phyloP scores from a whole-genome alignment of 2,113 vertebrate species.

The cattle (Bos taurus) region DNA sequence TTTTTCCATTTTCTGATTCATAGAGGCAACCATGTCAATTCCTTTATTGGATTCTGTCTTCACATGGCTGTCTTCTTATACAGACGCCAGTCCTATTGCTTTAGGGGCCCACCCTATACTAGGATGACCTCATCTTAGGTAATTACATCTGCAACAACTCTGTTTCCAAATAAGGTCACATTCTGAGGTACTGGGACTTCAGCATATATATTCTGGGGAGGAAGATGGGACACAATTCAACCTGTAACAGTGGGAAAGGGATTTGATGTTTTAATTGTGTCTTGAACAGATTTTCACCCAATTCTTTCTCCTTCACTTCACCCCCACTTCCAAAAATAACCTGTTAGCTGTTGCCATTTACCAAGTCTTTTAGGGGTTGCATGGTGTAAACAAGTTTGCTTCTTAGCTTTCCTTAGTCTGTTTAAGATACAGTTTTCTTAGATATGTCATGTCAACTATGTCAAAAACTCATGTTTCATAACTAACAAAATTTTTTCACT shows the following conservation, averaged over 20 bases:
- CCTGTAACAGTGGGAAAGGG: not conserved
- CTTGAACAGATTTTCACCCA: constrained; percentile 28
- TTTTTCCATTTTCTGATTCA: not conserved
- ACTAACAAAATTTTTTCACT: not conserved
- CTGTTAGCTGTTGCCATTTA: not conserved
- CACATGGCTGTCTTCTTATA: not conserved
- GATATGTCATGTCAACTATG: not conserved
- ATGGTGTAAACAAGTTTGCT: not conserved
- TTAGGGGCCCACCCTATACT: not conserved
- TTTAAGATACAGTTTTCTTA: constrained; percentile 10
- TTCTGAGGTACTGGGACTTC: not conserved
- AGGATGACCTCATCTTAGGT: not conserved
- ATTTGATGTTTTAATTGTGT: not conserved
- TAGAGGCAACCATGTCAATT: not conserved
- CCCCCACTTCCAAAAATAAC: not conserved
- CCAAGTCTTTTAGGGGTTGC: not conserved
- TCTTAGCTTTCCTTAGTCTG: not conserved
- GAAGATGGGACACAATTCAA: not conserved
- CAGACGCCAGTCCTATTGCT: not conserved
- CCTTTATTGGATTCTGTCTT: not conserved
- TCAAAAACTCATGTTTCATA: not conserved
- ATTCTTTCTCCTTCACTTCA: not conserved
- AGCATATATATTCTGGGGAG: not conserved
- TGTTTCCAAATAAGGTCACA: constrained; percentile 31
- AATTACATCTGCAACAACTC: not conserved